phyloP scores from a whole-genome alignment of 2,113 vertebrate genomes.

The Calidris pygmaea region DNA sequence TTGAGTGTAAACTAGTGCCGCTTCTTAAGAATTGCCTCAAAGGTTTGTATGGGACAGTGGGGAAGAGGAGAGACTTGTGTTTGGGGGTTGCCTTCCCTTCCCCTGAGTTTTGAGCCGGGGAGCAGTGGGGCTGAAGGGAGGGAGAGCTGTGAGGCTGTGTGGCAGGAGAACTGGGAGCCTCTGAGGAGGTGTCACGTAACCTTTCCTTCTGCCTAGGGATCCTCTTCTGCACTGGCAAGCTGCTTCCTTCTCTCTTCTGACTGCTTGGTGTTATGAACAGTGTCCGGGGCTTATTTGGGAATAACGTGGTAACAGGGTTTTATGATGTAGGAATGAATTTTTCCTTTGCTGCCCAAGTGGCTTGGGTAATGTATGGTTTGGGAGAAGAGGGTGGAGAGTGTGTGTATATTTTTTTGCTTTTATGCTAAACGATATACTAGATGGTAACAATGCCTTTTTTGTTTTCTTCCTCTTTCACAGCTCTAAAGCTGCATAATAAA shows the following conservation, averaged over 20 bases:
- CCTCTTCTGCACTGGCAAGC: not conserved
- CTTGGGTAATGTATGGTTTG: not conserved
- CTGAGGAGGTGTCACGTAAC: conserved; percentile 26
- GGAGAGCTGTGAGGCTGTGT: not conserved
- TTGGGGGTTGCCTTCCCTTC: not conserved
- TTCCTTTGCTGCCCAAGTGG: not conserved
- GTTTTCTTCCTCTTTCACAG: not conserved
- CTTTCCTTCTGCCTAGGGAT: not conserved
- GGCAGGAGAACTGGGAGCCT: not conserved
- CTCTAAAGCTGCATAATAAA: not conserved
- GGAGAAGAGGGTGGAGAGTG: fast-evolving
- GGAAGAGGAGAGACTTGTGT: not conserved
- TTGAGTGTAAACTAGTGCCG: not conserved
- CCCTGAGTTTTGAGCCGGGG: not conserved
- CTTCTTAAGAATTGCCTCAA: not conserved
- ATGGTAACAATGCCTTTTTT: not conserved
- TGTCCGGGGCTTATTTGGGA: not conserved
- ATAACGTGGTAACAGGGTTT: not conserved
- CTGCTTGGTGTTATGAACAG: not conserved
- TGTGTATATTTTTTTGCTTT: not conserved
- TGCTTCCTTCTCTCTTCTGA: not conserved
- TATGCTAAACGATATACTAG: not conserved
- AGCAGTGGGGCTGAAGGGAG: not conserved
- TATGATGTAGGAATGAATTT: not conserved
- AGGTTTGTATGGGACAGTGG: not conserved